Evolutionary conservation across 2,797 vertebrate genomes (phyloP), one percentile per base, ranked within the genome.

Genomic region (Poeciliopsis gracilis): DNA sequence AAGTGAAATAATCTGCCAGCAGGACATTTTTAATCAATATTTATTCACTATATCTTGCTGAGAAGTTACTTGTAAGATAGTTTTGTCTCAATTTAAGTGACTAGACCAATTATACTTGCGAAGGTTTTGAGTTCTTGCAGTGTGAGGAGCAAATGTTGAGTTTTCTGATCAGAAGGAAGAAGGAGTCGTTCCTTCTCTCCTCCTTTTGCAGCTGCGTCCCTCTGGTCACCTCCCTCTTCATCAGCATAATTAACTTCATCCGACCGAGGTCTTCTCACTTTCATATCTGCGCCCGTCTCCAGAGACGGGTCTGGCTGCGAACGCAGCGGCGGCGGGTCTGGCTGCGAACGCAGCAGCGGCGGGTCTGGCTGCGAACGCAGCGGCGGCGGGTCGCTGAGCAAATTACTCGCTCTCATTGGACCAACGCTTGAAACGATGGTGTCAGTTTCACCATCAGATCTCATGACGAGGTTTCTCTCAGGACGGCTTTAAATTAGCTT

Each of bases 221-320:
- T 71, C 53, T 38, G 77, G 89, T 74, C 80, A 16, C 76, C 76
- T 3, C 84, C 76, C 87, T 82, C 86, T 91, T 90, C 84, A 90
- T 93, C 90, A 91, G 71, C 78, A 84, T 91, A 93, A 94, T 93
- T 90, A 93, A 92, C 86, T 93, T 88, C 73, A 73, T 89, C 75
- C 79, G 82, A 83, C 76, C 36, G 76, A 87, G 84, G 82, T 86
- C 85, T 85, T 88, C 92, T 93, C 87, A 80, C 89, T 90, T 91
- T 88, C 92, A 91, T 87, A 90, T 91, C 82, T 79, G 77, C 55
- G 5, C 63, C 83, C 1, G 47, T 91, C 93, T 94, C 91, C 72
- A 67, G 91, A 93, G 92, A 92, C 47, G 45, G 73, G 63, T 79
- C 85, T 75, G 38, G 4, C 70, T 6, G 77, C 47, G 73, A 86